A percentile compares a stretch with the other conserved stretches of the same genome.
phyloP scores from a whole-genome alignment of 2,113 vertebrate genomes.

The Plestiodon gilberti region DNA sequence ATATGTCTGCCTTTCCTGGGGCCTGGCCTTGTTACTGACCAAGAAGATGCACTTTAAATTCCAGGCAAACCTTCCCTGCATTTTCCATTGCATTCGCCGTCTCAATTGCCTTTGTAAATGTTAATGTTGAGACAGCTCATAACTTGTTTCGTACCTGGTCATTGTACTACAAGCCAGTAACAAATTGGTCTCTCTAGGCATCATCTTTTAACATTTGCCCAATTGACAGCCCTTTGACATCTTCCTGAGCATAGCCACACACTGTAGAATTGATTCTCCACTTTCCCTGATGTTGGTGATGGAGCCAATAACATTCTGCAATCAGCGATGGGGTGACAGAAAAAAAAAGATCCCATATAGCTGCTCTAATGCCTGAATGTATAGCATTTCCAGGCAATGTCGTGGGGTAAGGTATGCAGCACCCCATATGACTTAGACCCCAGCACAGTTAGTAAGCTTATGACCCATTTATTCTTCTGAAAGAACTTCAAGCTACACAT shows the following conservation, averaged over 20 bases:
- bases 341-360: not conserved
- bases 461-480: not conserved
- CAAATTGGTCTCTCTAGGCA: constrained; percentile 1
- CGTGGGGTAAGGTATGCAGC: not conserved
- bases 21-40: not conserved
- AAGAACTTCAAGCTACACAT: not conserved
- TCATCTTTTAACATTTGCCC: constrained; percentile 1
- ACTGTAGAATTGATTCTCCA: not conserved
- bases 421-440: not conserved
- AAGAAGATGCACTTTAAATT: not conserved
- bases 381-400: not conserved
- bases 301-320: not conserved
- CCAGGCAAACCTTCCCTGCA: not conserved
- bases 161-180: not conserved
- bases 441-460: not conserved
- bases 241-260: not conserved
- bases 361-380: not conserved
- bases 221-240: not conserved
- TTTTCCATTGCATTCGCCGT: not conserved
- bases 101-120: not conserved
- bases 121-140: not conserved
- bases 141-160: not conserved
- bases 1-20: not conserved
- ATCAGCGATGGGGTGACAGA: not conserved
- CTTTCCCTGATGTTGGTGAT: not conserved